These are phyloP conservation scores for Muscicapa adusta DNA, from an alignment of 2,113 vertebrate species.

Conservation along the genomic window DNA sequence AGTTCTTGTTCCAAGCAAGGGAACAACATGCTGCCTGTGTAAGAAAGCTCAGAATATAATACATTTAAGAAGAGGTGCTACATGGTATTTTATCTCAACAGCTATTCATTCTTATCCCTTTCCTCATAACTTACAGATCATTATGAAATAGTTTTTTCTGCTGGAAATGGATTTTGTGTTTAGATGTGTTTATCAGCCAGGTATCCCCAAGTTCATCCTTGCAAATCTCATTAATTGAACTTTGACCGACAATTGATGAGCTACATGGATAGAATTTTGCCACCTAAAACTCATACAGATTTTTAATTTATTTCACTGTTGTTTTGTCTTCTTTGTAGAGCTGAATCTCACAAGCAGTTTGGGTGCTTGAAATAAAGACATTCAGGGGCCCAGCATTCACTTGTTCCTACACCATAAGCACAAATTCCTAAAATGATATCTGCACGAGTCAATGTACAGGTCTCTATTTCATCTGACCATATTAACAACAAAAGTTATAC, in stretches of 20 bases:
- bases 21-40: not conserved
- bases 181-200: not conserved
- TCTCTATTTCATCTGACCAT: not conserved
- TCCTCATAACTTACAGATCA: not conserved
- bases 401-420: not conserved
- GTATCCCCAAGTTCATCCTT: not conserved
- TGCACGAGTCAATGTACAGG: not conserved
- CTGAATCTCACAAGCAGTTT: not conserved
- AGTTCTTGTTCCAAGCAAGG: not conserved
- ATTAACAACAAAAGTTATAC: slow-evolving; percentile 4
- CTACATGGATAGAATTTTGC: not conserved
- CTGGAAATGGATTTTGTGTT: not conserved
- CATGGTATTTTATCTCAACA: not conserved
- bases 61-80: not conserved
- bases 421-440: not conserved
- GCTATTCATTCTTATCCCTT: not conserved
- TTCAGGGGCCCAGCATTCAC: not conserved
- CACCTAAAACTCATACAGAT: not conserved
- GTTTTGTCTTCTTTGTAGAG: not conserved
- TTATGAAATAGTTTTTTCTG: not conserved
- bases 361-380: not conserved
- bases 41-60: not conserved
- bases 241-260: not conserved
- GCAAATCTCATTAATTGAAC: not conserved
- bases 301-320: not conserved